phyloP scores from a whole-genome alignment of 2,888 invertebrate species.

The Ochlodes sylvanus region DNA sequence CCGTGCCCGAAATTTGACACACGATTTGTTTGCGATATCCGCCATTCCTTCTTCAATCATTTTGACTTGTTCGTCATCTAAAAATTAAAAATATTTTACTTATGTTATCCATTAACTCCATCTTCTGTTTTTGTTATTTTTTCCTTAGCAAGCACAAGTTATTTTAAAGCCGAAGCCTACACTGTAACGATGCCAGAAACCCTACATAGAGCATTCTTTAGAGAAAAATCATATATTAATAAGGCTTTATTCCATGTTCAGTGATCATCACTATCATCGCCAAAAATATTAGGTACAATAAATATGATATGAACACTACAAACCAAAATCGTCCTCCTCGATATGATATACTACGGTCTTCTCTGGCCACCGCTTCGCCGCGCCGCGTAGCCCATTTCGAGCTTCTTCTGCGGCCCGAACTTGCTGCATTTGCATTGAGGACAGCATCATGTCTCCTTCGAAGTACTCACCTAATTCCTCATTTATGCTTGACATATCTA shows the following conservation, averaged over 20 bases:
- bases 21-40: slow-evolving; percentile 75
- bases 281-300: too few relatives aligned
- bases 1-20: slow-evolving; percentile 65
- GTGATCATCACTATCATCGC: too few relatives aligned
- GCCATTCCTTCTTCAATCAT: slow-evolving; percentile 71
- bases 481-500: slow-evolving; percentile 38
- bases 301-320: slow-evolving; percentile 39
- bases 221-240: too few relatives aligned
- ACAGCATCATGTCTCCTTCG: slow-evolving; percentile 80
- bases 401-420: slow-evolving; percentile 53
- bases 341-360: slow-evolving; percentile 74
- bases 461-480: slow-evolving; percentile 73
- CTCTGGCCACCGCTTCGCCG: slow-evolving; percentile 75
- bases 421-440: slow-evolving; percentile 57
- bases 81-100: slow-evolving; percentile 1
- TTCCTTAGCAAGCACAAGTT: too few relatives aligned
- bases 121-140: too few relatives aligned
- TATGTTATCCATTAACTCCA: background rate
- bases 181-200: too few relatives aligned
- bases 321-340: slow-evolving; percentile 74
- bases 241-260: too few relatives aligned
- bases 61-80: slow-evolving; percentile 70
- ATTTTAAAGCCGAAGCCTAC: too few relatives aligned
- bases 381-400: slow-evolving; percentile 74
- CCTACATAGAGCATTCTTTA: too few relatives aligned